Percentiles rank a stretch among this genome's conserved stretches.
Conservation (phyloP, 2,113 vertebrate species). For the Oenanthe melanoleuca region DNA sequence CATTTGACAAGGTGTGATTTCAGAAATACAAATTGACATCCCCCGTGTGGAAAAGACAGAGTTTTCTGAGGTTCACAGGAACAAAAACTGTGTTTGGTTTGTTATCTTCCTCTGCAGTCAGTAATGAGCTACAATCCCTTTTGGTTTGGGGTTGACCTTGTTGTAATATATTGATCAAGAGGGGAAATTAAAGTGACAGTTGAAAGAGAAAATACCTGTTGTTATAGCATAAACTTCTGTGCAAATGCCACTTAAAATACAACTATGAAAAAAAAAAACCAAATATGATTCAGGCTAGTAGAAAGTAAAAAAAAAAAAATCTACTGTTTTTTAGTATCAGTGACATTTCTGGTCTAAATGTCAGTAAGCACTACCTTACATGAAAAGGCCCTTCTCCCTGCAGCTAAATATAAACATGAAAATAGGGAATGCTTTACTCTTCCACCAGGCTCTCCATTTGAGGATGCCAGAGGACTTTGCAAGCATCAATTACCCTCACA, state of each 20-base stretch:
- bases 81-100: neutral
- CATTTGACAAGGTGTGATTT: neutral
- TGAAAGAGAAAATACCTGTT: neutral
- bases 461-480: neutral
- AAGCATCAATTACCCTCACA: neutral
- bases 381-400: neutral
- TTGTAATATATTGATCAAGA: neutral
- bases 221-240: neutral
- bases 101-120: neutral
- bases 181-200: neutral
- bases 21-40: neutral
- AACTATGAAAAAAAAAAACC: neutral
- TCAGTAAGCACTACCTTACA: neutral
- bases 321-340: neutral
- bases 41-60: neutral
- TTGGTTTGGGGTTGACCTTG: neutral
- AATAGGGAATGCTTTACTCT: neutral
- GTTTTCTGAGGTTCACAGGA: neutral
- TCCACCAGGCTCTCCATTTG: neutral
- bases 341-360: conserved; percentile 41
- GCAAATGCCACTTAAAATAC: neutral
- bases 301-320: neutral
- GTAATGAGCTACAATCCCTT: neutral
- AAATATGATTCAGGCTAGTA: neutral
- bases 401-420: neutral